Conservation (phyloP, 2,888 invertebrate species). For the Iphiclides podalirius region DNA sequence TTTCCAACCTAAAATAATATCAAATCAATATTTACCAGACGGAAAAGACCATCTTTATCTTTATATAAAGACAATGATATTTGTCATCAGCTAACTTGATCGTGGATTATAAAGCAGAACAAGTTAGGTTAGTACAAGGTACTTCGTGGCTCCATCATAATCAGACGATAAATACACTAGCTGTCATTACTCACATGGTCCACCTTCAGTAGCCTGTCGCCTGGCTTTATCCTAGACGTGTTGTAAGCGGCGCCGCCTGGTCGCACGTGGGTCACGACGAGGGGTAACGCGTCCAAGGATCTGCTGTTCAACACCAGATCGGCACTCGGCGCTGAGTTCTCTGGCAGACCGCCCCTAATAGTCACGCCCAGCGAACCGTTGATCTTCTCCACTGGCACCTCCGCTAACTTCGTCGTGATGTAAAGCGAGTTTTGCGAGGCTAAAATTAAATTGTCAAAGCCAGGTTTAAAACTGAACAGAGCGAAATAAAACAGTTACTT, state of each 20-base stretch:
- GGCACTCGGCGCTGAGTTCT: constrained; percentile 77
- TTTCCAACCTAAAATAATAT: no score
- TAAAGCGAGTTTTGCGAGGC: constrained; percentile 86
- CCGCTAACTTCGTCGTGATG: constrained; percentile 88
- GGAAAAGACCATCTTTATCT: no score
- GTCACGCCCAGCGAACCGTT: constrained; percentile 94
- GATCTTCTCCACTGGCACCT: constrained; percentile 89
- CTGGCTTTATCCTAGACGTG: constrained; percentile 93
- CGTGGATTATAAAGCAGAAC: no score
- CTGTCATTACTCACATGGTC: constrained; percentile 86
- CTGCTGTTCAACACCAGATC: constrained; percentile 82
- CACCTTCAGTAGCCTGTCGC: constrained; percentile 93
- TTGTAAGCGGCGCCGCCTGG: constrained; percentile 94
- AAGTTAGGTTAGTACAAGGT: no score
- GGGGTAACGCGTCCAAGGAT: constrained; percentile 82
- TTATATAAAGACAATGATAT: no score
- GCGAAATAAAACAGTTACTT: no score
- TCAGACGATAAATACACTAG: no score
- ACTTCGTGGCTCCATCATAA: no score
- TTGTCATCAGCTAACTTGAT: no score
- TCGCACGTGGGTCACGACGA: constrained; percentile 93
- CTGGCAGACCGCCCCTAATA: constrained; percentile 87
- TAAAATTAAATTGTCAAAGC: constrained; percentile 33
- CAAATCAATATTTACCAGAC: no score
- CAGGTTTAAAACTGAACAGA: no score